Evolutionary conservation across 1,140 invertebrate genomes (phyloP).

Genomic region (Anadara kagoshimensis): DNA sequence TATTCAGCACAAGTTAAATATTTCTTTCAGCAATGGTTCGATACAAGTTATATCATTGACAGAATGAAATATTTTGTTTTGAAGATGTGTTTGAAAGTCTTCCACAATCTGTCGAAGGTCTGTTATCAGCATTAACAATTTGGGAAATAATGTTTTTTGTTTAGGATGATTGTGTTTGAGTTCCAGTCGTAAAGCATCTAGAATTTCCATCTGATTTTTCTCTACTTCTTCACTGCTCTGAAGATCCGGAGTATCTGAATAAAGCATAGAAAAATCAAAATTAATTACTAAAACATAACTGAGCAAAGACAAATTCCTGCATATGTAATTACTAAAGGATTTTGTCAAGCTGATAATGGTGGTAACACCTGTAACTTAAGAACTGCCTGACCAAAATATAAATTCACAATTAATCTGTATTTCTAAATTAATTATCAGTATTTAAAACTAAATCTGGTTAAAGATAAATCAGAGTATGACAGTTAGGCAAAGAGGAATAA

Average conservation of each 20-base stretch:
- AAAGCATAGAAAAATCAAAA: not conserved
- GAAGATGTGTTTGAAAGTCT: slow-evolving; percentile 52
- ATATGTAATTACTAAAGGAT: not conserved
- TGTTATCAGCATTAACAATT: slow-evolving; percentile 55
- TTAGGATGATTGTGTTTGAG: slow-evolving; percentile 65
- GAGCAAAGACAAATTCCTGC: too few relatives aligned
- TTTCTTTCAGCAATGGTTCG: slow-evolving; percentile 54
- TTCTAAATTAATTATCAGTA: too few relatives aligned
- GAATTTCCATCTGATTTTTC: slow-evolving; percentile 47
- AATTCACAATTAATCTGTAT: not conserved
- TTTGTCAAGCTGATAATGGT: too few relatives aligned
- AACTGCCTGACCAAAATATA: not conserved
- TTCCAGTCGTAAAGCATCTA: slow-evolving; percentile 56
- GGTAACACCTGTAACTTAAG: not conserved
- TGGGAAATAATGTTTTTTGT: slow-evolving; percentile 52
- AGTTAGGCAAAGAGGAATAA: too few relatives aligned
- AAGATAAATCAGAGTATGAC: not conserved
- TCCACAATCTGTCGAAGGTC: slow-evolving; percentile 60
- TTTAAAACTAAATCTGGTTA: not conserved
- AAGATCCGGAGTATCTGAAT: slow-evolving; percentile 35
- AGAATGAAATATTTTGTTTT: slow-evolving; percentile 41
- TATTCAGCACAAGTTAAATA: slow-evolving; percentile 45
- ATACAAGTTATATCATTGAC: slow-evolving; percentile 41
- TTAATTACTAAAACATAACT: not conserved
- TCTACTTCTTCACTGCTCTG: slow-evolving; percentile 46